Percentiles rank a stretch among this genome's conserved stretches.
phyloP scores from a whole-genome alignment of 2,113 vertebrate species.

The Ceuthmochares aereus region DNA sequence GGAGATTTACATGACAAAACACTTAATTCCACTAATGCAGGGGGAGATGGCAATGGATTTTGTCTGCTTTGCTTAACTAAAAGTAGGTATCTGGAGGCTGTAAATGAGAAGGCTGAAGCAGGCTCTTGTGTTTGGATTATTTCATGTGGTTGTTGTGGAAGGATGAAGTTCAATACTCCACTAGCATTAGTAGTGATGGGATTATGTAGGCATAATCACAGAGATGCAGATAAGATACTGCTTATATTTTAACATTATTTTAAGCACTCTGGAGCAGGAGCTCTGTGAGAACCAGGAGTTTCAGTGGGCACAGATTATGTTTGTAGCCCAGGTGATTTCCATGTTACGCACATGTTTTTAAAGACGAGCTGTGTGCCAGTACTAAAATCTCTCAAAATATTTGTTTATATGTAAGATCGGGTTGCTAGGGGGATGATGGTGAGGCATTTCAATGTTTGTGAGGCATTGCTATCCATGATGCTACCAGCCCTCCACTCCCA shows the following conservation, averaged over 20 bases:
- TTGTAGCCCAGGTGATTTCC: background rate
- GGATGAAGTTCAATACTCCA: background rate
- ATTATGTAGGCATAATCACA: background rate
- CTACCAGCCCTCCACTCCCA: too few relatives aligned
- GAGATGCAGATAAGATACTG: background rate
- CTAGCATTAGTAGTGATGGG: background rate
- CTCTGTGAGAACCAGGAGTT: background rate
- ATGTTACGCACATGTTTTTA: accelerated
- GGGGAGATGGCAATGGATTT: slow-evolving; percentile 11
- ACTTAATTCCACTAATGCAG: slow-evolving; percentile 9
- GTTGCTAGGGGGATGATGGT: background rate
- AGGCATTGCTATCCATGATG: background rate
- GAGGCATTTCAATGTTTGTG: background rate
- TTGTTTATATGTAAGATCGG: background rate
- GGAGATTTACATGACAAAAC: slow-evolving; percentile 16
- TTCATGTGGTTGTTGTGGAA: background rate
- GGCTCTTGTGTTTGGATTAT: background rate
- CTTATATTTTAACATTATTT: background rate
- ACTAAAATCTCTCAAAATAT: background rate
- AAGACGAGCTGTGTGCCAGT: background rate
- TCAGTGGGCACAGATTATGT: background rate
- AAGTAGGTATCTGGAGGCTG: background rate
- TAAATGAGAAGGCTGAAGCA: background rate
- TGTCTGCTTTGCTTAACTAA: background rate
- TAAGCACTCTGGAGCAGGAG: background rate